Percentiles rank a stretch among this genome's conserved stretches.
These are phyloP conservation scores for Elgaria multicarinata DNA, from an alignment of 2,113 vertebrate species.

Conservation along the genomic window DNA sequence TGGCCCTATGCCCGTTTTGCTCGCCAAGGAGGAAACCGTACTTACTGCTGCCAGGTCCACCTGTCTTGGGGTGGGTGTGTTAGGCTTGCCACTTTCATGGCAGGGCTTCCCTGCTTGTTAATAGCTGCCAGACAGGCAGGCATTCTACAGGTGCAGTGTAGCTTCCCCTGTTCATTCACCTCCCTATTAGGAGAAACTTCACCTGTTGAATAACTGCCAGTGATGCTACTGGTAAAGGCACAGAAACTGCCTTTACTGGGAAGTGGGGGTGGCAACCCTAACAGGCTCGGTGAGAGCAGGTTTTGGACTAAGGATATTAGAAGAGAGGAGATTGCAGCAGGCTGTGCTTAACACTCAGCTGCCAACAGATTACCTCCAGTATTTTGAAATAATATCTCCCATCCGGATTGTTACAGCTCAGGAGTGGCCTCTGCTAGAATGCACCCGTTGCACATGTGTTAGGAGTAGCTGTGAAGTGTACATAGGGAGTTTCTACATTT, in stretches of 20 bases:
- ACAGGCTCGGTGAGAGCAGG: background rate
- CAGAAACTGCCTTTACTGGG: background rate
- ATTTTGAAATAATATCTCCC: background rate
- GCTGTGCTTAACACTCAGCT: background rate
- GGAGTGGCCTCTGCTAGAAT: background rate
- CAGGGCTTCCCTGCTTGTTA: background rate
- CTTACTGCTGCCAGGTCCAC: slow-evolving; percentile 19
- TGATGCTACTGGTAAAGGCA: background rate
- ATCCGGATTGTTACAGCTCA: background rate
- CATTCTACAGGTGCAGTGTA: background rate
- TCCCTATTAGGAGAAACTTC: background rate
- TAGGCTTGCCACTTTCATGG: background rate
- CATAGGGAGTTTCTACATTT: background rate
- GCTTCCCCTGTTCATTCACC: too few species aligned
- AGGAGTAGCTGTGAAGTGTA: background rate
- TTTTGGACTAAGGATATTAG: background rate
- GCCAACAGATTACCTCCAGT: background rate
- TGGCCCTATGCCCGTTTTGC: background rate
- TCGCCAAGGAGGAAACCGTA: background rate
- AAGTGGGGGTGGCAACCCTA: background rate
- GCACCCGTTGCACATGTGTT: background rate
- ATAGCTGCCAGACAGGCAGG: background rate
- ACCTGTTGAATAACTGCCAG: background rate
- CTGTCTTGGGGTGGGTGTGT: background rate
- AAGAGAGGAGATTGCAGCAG: background rate